Conservation (phyloP, 2,888 invertebrate genomes). For the Dolomedes plantarius region DNA sequence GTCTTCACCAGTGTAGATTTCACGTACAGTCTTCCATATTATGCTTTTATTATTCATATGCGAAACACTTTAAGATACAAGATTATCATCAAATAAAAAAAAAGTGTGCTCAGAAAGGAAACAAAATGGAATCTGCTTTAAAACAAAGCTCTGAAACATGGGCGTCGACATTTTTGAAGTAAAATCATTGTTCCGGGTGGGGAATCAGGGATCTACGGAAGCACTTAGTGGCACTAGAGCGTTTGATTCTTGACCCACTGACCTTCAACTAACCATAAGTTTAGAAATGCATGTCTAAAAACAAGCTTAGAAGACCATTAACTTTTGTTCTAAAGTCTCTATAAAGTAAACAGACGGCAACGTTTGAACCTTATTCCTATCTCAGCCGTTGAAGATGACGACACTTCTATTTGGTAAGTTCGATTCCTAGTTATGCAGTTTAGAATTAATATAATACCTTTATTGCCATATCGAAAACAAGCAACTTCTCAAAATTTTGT, state of each 20-base stretch:
- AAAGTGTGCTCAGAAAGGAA: too few relatives aligned
- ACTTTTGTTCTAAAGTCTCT: not conserved
- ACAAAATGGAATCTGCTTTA: too few relatives aligned
- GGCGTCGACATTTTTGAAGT: not conserved
- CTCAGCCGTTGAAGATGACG: not conserved
- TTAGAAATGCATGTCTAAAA: not conserved
- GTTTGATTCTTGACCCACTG: not conserved
- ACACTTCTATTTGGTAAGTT: not conserved
- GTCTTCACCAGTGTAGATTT: not conserved
- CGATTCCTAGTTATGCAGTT: too few relatives aligned
- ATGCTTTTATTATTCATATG: not conserved
- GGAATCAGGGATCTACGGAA: not conserved
- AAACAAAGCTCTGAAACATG: too few relatives aligned
- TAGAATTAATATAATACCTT: too few relatives aligned
- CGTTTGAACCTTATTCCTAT: not conserved
- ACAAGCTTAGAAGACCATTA: not conserved
- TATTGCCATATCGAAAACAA: too few relatives aligned
- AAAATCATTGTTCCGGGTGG: not conserved
- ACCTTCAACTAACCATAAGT: not conserved
- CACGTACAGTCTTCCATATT: not conserved
- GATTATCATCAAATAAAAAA: too few relatives aligned
- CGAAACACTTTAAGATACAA: not conserved
- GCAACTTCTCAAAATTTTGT: too few relatives aligned
- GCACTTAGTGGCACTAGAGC: not conserved
- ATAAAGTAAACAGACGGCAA: not conserved